Conservation (phyloP, 2,797 vertebrate species). For the Dermochelys coriacea region DNA sequence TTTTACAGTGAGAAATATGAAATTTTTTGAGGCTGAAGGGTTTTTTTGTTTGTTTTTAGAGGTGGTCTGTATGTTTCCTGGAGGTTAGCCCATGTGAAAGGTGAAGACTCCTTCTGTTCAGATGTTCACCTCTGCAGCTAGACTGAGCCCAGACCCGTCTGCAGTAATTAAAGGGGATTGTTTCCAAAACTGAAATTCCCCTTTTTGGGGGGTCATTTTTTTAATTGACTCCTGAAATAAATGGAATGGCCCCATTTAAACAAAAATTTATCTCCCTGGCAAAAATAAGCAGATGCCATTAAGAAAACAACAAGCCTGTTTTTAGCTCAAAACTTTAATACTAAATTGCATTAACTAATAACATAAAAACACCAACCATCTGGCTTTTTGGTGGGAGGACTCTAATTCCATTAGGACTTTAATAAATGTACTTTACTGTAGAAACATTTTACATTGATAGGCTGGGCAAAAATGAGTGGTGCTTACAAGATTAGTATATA, state of each 20-base stretch:
- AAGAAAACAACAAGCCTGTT: conserved; percentile 26
- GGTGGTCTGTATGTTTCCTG: background rate
- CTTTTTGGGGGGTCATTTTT: conserved; percentile 38
- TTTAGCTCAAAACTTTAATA: conserved; percentile 60
- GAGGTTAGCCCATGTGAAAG: background rate
- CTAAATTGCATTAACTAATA: conserved; percentile 59
- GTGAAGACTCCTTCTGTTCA: background rate
- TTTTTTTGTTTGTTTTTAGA: background rate
- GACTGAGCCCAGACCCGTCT: conserved; percentile 26
- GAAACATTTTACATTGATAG: conserved; percentile 76
- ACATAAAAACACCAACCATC: conserved; percentile 65
- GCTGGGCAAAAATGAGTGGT: conserved; percentile 61
- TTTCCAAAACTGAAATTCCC: conserved; percentile 34
- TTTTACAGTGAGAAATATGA: conserved; percentile 24
- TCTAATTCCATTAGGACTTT: conserved; percentile 82
- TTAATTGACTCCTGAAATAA: conserved; percentile 53
- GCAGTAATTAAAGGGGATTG: conserved; percentile 41
- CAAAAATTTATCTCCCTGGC: conserved; percentile 26
- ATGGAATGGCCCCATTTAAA: conserved; percentile 38
- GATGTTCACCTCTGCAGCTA: background rate
- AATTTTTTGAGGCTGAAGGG: background rate
- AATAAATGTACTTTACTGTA: conserved; percentile 73
- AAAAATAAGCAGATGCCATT: conserved; percentile 14
- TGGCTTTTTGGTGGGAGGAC: conserved; percentile 73
- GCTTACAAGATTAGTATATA: conserved; percentile 73